Evolutionary conservation across 30 jellyfish, hydroid and myxozoan genomes (phyloP).

Genomic region (Hydractinia echinata): DNA sequence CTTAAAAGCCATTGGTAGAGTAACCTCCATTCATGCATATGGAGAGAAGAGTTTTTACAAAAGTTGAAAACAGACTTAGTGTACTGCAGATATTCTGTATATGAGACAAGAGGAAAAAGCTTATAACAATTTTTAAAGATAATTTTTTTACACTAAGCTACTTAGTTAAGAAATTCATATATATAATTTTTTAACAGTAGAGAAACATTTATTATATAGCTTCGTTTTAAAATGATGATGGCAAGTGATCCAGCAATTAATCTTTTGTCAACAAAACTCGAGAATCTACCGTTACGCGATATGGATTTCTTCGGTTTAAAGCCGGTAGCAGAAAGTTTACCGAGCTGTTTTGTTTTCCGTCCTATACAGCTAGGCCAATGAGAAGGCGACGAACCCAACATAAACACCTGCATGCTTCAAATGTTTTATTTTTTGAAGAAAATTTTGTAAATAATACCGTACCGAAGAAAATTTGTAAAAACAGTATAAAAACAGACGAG

Average conservation of each 20-base stretch:
- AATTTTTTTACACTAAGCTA: too few relatives aligned
- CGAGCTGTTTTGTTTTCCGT: background rate
- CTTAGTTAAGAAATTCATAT: too few relatives aligned
- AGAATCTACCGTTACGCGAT: background rate
- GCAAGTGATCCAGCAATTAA: slow-evolving; percentile 4
- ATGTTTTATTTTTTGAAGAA: background rate
- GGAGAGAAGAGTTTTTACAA: background rate
- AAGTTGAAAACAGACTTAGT: too few relatives aligned
- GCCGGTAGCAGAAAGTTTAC: background rate
- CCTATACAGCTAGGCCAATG: background rate
- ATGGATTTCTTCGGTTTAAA: background rate
- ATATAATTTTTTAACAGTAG: too few relatives aligned
- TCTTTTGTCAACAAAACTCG: slow-evolving; percentile 4
- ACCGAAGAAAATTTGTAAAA: background rate
- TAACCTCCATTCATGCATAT: slow-evolving; percentile 10
- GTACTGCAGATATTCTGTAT: too few relatives aligned
- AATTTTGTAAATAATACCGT: background rate
- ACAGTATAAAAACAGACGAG: background rate
- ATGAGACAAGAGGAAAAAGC: too few relatives aligned
- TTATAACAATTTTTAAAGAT: too few relatives aligned
- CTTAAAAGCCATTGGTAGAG: slow-evolving; percentile 2
- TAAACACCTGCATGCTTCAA: background rate
- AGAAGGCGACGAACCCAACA: background rate
- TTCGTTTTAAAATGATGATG: background rate
- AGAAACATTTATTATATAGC: too few relatives aligned